Percentiles rank a stretch among this genome's conserved stretches.
Conservation (phyloP, 2,888 invertebrate species). For the Iselma pallidipennis region DNA sequence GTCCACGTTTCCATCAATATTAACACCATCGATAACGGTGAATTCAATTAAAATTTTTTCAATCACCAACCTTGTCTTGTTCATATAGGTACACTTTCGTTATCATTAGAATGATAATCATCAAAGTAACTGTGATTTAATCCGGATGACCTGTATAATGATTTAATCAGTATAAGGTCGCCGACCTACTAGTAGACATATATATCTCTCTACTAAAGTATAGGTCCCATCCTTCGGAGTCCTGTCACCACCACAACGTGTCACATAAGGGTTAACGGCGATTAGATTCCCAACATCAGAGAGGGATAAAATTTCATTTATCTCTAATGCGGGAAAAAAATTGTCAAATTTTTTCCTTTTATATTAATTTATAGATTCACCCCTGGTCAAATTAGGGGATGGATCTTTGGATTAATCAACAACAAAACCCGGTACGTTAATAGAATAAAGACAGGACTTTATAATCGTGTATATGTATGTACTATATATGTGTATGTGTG, state of each 20-base stretch:
- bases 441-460: neutral
- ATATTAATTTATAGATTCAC: neutral
- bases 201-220: conserved; percentile 10
- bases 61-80: neutral
- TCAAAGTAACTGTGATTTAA: conserved; percentile 13
- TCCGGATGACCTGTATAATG: conserved; percentile 20
- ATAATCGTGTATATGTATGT: neutral
- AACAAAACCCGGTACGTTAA: neutral
- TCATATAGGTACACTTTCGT: neutral
- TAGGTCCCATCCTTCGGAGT: neutral
- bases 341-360: neutral
- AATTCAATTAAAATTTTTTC: neutral
- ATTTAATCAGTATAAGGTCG: conserved; percentile 19
- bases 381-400: neutral
- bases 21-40: neutral
- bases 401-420: neutral
- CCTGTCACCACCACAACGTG: conserved; percentile 7
- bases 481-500: too few relatives aligned
- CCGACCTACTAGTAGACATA: conserved; percentile 10
- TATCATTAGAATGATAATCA: neutral
- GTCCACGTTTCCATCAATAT: neutral
- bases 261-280: conserved; percentile 20
- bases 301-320: neutral
- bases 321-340: neutral
- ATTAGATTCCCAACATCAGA: conserved; percentile 12